Evolutionary conservation across 2,888 invertebrate species (phyloP).

Genomic region (Pogonocherus hispidulus): DNA sequence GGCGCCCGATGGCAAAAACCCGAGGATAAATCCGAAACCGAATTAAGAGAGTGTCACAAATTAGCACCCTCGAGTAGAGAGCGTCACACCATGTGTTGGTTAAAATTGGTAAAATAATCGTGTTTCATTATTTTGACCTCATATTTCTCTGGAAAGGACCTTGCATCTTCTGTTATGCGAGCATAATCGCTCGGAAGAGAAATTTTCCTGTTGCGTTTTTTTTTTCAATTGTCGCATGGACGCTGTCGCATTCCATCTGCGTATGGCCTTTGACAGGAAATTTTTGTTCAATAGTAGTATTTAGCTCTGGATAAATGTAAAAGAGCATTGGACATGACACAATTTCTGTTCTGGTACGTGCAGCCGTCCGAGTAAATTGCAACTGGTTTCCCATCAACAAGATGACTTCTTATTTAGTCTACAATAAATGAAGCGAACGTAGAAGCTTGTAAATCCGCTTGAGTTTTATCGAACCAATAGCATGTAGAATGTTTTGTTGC

Average conservation of each 20-base stretch:
- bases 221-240: constrained; percentile 45
- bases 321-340: constrained; percentile 44
- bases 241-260: constrained; percentile 50
- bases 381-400: constrained; percentile 33
- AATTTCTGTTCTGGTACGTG: constrained; percentile 47
- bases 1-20: too few relatives aligned
- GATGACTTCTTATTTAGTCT: constrained; percentile 23
- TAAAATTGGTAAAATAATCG: too few relatives aligned
- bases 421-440: constrained; percentile 27
- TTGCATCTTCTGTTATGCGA: too few relatives aligned
- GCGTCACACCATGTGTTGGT: too few relatives aligned
- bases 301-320: constrained; percentile 21
- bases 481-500: constrained; percentile 37
- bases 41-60: too few relatives aligned
- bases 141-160: constrained; percentile 36
- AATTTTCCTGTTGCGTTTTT: too few relatives aligned
- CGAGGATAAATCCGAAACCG: too few relatives aligned
- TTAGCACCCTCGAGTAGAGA: too few relatives aligned
- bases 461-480: constrained; percentile 9
- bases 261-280: constrained; percentile 47
- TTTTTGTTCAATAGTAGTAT: constrained; percentile 39
- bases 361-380: constrained; percentile 49
- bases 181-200: too few relatives aligned
- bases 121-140: too few relatives aligned
- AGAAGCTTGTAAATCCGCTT: constrained; percentile 13